Evolutionary conservation across 2,888 invertebrate genomes (phyloP).

Genomic region (Drosophila emarginata): DNA sequence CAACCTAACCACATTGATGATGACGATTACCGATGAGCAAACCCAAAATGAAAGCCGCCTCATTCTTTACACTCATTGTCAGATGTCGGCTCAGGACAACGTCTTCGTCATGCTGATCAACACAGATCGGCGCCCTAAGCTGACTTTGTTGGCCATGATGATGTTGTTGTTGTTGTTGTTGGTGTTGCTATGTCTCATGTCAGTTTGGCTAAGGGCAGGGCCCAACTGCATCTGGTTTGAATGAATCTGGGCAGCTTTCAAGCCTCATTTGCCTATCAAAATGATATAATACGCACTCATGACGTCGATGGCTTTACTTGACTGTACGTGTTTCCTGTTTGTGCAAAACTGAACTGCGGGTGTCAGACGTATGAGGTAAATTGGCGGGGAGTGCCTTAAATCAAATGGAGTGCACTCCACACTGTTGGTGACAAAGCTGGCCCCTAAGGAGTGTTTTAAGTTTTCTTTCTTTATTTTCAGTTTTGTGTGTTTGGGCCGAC

Average conservation of each 20-base stretch:
- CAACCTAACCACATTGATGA: conserved; percentile 14
- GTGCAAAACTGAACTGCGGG: conserved; percentile 38
- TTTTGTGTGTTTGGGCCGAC: conserved; percentile 13
- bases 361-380: not conserved
- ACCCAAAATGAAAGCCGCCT: conserved; percentile 43
- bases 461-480: conserved; percentile 12
- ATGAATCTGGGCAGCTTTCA: conserved; percentile 55
- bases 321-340: conserved; percentile 66
- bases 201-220: conserved; percentile 34
- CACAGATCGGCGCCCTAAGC: conserved; percentile 63
- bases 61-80: conserved; percentile 40
- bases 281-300: conserved; percentile 71
- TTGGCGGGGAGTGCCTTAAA: conserved; percentile 46
- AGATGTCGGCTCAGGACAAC: conserved; percentile 52
- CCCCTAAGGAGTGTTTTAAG: conserved; percentile 38
- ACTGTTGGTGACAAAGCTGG: conserved; percentile 53
- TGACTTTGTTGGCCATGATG: conserved; percentile 31
- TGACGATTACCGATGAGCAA: conserved; percentile 41
- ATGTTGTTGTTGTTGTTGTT: not conserved
- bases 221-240: conserved; percentile 33
- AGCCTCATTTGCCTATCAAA: conserved; percentile 76
- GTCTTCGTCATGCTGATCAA: conserved; percentile 51
- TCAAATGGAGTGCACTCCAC: conserved; percentile 54
- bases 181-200: conserved; percentile 19
- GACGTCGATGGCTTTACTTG: conserved; percentile 48